Conservation (phyloP, 23 tunicate genomes). For the Halocynthia roretzi region DNA sequence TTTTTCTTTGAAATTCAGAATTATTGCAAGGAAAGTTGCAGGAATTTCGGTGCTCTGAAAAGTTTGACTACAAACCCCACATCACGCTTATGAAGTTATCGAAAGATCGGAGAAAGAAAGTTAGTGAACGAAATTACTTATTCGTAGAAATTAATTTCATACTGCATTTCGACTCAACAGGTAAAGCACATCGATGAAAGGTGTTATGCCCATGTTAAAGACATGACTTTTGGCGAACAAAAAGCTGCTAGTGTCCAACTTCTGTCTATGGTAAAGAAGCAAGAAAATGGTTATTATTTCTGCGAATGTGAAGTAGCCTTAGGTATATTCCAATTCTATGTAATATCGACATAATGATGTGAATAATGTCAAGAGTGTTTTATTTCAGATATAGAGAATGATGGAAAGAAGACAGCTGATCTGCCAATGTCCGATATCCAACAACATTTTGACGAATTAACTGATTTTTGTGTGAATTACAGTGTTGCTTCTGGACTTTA, state of each 20-base stretch:
- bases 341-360: too few species aligned
- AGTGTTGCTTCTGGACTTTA: too few species aligned
- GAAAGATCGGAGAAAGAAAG: neutral
- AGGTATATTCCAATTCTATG: neutral
- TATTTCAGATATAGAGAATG: too few species aligned
- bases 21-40: neutral
- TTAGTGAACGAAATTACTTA: neutral
- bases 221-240: neutral
- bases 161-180: neutral
- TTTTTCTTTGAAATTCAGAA: slow-evolving; percentile 6
- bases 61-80: slow-evolving; percentile 15
- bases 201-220: neutral
- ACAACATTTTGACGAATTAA: too few species aligned
- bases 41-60: neutral
- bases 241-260: neutral
- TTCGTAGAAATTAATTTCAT: neutral
- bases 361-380: too few species aligned
- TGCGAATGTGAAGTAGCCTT: neutral
- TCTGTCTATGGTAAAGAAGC: neutral
- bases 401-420: too few species aligned
- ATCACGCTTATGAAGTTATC: slow-evolving; percentile 20
- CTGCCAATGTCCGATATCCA: too few species aligned
- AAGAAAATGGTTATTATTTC: neutral
- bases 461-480: too few species aligned
- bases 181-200: neutral